Base-by-base conservation (phyloP, 2,797 vertebrate genomes). In the Mus spretus region DNA sequence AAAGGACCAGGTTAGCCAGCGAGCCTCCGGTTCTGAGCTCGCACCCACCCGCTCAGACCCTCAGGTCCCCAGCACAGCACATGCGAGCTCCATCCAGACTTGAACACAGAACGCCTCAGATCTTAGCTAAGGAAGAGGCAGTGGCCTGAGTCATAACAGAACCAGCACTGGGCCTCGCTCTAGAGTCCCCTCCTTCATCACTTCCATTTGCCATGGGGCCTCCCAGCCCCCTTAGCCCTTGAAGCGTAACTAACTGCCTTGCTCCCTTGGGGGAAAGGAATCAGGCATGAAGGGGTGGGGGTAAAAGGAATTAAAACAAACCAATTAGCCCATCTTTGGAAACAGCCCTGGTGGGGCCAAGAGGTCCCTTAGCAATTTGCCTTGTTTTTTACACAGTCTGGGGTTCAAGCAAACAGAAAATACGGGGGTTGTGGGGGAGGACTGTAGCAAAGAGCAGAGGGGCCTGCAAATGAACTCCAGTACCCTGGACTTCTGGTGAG, bases 301-400 rank as follows among this genome's bases (percentile, higher is more conserved):
- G 91, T 93, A 92, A 67, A 79, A 81, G 88, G 85, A 97, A 96
- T 96, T 97, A 95, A 97, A 97, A 93, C 93, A 81, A 97, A 92
- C 85, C 96, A 97, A 97, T 97, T 94, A 96, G 96, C 89, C 95
- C 93, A 89, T 97, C 96, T 94, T 97, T 94, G 55, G 94, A 93
- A 96, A 93, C 93, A 96, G 94, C 80, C 90, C 95, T 92, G 72
- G 90, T 96, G 96, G 85, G 96, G 78, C 90, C 91, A 77, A 89
- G 86, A 93, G 50, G 83, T 96, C 93, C 96, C 92, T 50, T 44
- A 95, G 90, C 90, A 96, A 97, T 97, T 89, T 96, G 93, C 89
- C 79, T 89, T 91, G 57, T 72, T 75, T 95, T 82, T 89, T 91
- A 55, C 72, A 89, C 70, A 94, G 74, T 59, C 93, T 96, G 37